Evolutionary conservation across 2,797 vertebrate genomes (phyloP), one percentile per base, ranked within the genome.

Genomic region (Saxicola maurus): DNA sequence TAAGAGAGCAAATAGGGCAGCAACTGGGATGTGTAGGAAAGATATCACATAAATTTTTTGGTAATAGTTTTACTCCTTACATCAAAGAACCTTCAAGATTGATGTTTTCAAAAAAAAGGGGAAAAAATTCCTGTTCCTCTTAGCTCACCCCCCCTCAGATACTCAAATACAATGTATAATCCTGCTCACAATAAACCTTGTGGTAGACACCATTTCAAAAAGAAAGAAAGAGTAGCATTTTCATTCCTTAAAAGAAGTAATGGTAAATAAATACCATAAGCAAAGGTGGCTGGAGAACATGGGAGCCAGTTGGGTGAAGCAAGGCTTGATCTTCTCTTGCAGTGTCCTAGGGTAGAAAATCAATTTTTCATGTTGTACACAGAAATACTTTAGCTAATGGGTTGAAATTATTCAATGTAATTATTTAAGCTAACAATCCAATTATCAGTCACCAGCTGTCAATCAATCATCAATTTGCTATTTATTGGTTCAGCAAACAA

Each of bases 91-190:
- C 1, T 28, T 7, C 3, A 33, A 52, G 43, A 21, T 2, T 9
- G 3, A 13, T 66, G 12, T 53, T n/a, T 19, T 60, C 17, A 55
- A 25, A 74, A 76, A 82, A 69, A 43, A 13, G 5, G 7, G 8
- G 4, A 35, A 64, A 56, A 38, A 24, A 7, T n/a, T 71, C 13
- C 0, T 14, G 8, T 21, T 53, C 31, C 33, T 23, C 11, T 46
- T 56, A 55, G 13, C 27, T 59, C 21, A 35, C 5, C 23, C 17
- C 27, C 6, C 6, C 45, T 83, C 23, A 43, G 40, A n/a, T 28
- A 31, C 11, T 62, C 8, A 1, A 16, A 6, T 13, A 11, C n/a
- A 40, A 1, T 0, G 4, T 33, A 9, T 15, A 7, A 28, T 46
- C 46, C 74, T 40, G 9, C 35, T 52, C 2, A 3, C 42, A 60